Conservation (phyloP, 2,888 invertebrate species). For the Thymelicus sylvestris region DNA sequence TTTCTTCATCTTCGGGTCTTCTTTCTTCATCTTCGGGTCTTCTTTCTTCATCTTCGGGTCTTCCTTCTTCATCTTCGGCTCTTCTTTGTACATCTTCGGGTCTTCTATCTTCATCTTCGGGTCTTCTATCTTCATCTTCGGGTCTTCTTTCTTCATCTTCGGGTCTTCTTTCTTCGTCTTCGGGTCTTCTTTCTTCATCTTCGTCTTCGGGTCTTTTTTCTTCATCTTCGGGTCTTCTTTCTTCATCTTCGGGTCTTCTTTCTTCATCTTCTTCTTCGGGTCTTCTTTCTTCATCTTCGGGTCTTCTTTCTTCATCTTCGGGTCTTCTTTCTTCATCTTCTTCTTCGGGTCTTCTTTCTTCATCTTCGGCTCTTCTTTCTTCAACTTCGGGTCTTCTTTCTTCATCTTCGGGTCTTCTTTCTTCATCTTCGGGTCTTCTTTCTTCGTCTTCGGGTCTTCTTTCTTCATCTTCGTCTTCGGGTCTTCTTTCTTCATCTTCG, state of each 20-base stretch:
- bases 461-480: not conserved
- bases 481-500: slow-evolving; percentile 18
- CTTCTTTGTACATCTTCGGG: slow-evolving; percentile 17
- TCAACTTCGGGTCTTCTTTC: slow-evolving; percentile 7
- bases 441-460: not conserved
- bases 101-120: slow-evolving; percentile 16
- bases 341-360: not conserved
- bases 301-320: not conserved
- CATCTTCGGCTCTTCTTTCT: too few relatives aligned
- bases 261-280: slow-evolving; percentile 16
- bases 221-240: too few relatives aligned
- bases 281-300: slow-evolving; percentile 35
- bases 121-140: slow-evolving; percentile 31
- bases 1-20: not conserved
- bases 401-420: slow-evolving; percentile 27
- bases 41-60: not conserved
- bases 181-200: too few relatives aligned
- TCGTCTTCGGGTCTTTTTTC: too few relatives aligned
- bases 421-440: slow-evolving; percentile 21
- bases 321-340: too few relatives aligned
- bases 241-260: slow-evolving; percentile 2
- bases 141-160: slow-evolving; percentile 27
- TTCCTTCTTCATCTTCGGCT: slow-evolving; percentile 20
- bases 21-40: not conserved
- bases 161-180: slow-evolving; percentile 29